phyloP scores from a whole-genome alignment of 2,797 vertebrate genomes.

The Darevskia mixta region DNA sequence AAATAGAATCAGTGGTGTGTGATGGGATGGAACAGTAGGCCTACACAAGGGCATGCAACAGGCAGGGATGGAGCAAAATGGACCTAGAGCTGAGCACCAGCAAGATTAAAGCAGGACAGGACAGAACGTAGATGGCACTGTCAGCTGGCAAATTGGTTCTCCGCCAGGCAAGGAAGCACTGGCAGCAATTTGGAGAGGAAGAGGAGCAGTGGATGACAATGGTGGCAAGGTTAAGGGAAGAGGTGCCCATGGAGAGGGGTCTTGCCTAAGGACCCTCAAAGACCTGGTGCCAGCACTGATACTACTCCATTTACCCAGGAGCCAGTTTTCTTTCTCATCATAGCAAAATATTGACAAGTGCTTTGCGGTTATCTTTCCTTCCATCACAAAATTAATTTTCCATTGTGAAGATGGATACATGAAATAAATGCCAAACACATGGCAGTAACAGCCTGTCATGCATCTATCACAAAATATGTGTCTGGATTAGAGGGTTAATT shows the following conservation, averaged over 20 bases:
- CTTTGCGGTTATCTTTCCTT: not conserved
- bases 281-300: not conserved
- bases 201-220: not conserved
- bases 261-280: too few species aligned
- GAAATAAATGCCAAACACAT: constrained; percentile 12
- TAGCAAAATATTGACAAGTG: not conserved
- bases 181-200: not conserved
- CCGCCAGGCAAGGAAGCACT: too few species aligned
- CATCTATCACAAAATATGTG: not conserved
- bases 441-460: not conserved
- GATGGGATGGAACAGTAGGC: too few species aligned
- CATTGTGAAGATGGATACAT: not conserved
- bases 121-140: too few species aligned
- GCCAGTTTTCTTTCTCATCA: not conserved
- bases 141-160: too few species aligned
- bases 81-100: too few species aligned
- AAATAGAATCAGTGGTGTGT: too few species aligned
- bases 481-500: constrained; percentile 22
- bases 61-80: too few species aligned
- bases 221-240: not conserved
- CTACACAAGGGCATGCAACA: too few species aligned
- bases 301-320: too few species aligned
- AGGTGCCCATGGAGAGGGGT: too few species aligned
- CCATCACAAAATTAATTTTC: not conserved
- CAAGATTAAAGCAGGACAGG: too few species aligned